A percentile compares a stretch with the other conserved stretches of the same genome.
phyloP scores from a whole-genome alignment of 2,113 vertebrate genomes.

The Hiodon tergisus region DNA sequence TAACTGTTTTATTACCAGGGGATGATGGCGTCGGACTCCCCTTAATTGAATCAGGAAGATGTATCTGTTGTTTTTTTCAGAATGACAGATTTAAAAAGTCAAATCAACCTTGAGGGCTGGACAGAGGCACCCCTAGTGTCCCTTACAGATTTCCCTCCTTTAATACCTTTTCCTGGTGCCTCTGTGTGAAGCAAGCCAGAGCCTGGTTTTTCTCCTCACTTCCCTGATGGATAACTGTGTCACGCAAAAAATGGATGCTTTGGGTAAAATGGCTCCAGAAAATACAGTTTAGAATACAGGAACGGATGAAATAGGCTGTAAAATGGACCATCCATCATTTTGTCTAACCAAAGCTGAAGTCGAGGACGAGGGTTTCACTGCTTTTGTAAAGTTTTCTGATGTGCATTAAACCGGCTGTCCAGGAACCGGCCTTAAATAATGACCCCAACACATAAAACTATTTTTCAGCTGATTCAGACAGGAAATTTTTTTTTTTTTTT shows the following conservation, averaged over 20 bases:
- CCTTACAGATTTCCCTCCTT: slow-evolving; percentile 19
- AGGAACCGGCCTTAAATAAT: slow-evolving; percentile 57
- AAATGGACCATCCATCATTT: slow-evolving; percentile 69
- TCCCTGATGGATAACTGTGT: slow-evolving; percentile 64
- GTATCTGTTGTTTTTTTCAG: slow-evolving; percentile 51
- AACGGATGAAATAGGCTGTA: slow-evolving; percentile 62
- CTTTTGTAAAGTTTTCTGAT: slow-evolving; percentile 53
- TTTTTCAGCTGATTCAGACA: slow-evolving; percentile 9
- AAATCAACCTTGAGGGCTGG: slow-evolving; percentile 46
- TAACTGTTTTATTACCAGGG: slow-evolving; percentile 64
- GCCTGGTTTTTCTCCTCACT: slow-evolving; percentile 42
- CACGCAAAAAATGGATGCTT: slow-evolving; percentile 61
- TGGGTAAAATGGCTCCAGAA: slow-evolving; percentile 59
- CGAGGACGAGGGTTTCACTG: slow-evolving; percentile 46
- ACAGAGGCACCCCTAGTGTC: slow-evolving; percentile 30
- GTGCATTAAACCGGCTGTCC: slow-evolving; percentile 46
- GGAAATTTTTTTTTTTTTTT: background rate
- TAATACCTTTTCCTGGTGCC: slow-evolving; percentile 32
- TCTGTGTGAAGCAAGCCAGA: slow-evolving; percentile 38
- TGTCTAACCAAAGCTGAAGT: slow-evolving; percentile 55
- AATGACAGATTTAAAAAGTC: slow-evolving; percentile 49
- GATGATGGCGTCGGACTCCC: slow-evolving; percentile 44
- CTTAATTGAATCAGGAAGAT: slow-evolving; percentile 66
- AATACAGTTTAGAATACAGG: slow-evolving; percentile 66
- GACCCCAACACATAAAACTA: slow-evolving; percentile 19